A percentile compares a stretch with the other conserved stretches of the same genome.
These are phyloP conservation scores for Stictocephala bisonia DNA, from an alignment of 2,888 invertebrate genomes.

Conservation along the genomic window DNA sequence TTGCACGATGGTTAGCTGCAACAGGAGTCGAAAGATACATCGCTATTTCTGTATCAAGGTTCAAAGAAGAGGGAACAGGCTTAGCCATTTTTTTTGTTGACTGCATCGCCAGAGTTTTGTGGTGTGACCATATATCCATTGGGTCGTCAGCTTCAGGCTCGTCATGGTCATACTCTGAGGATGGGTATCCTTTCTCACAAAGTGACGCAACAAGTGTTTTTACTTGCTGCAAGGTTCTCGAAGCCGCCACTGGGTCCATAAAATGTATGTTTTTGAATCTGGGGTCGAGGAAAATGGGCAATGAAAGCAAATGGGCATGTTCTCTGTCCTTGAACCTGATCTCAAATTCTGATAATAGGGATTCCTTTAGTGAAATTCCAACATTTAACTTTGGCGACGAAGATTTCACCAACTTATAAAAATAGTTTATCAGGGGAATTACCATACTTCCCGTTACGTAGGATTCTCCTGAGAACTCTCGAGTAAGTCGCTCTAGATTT, in stretches of 20 bases:
- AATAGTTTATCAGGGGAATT: conserved; percentile 32
- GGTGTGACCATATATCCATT: conserved; percentile 6
- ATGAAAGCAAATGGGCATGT: not conserved
- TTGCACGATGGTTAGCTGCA: conserved; percentile 7
- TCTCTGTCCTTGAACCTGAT: conserved; percentile 8
- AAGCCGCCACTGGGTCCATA: not conserved
- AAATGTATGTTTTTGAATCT: conserved; percentile 44
- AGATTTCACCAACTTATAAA: not conserved
- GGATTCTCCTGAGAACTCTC: conserved; percentile 2
- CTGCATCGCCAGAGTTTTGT: not conserved
- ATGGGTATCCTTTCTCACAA: not conserved
- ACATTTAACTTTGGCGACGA: not conserved
- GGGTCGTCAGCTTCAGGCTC: not conserved
- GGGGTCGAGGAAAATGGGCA: conserved; percentile 16
- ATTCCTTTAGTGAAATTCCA: not conserved
- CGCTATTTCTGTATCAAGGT: conserved; percentile 16
- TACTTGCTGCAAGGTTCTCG: not conserved
- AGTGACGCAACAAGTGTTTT: not conserved
- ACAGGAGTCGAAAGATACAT: conserved; percentile 43
- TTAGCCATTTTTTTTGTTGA: not conserved
- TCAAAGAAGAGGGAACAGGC: not conserved
- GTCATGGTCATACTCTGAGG: not conserved
- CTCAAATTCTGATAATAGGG: not conserved
- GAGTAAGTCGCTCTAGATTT: not conserved
- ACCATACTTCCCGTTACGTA: conserved; percentile 17